These are phyloP conservation scores for Sinohyriopsis cumingii DNA, from an alignment of 2,888 invertebrate species.

Conservation along the genomic window DNA sequence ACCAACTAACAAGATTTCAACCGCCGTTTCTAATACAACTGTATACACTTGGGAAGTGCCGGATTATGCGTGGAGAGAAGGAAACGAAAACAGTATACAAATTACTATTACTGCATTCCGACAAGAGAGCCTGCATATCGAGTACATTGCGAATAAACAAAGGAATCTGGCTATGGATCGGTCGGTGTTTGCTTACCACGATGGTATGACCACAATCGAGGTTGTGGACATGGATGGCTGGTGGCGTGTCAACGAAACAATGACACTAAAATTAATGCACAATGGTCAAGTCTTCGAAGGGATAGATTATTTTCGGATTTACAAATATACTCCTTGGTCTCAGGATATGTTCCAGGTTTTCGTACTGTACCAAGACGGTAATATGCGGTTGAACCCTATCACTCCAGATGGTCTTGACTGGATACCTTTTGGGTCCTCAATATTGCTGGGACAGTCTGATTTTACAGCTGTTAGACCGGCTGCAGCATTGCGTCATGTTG, in stretches of 20 bases:
- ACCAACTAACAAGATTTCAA: slow-evolving; percentile 10
- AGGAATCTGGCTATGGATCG: no score
- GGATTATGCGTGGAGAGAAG: slow-evolving; percentile 43
- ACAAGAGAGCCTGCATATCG: no score
- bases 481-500: slow-evolving; percentile 41
- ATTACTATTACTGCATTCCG: slow-evolving; percentile 22
- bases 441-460: slow-evolving; percentile 46
- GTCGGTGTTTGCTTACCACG: slow-evolving; percentile 20
- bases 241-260: slow-evolving; percentile 48
- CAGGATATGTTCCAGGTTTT: slow-evolving; percentile 41
- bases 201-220: slow-evolving; percentile 38
- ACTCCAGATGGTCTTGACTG: slow-evolving; percentile 55
- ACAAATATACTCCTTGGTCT: slow-evolving; percentile 42
- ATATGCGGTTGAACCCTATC: slow-evolving; percentile 41
- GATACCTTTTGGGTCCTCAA: slow-evolving; percentile 57
- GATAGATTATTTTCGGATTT: slow-evolving; percentile 42
- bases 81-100: slow-evolving; percentile 28
- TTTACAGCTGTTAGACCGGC: slow-evolving; percentile 28
- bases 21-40: slow-evolving; percentile 19
- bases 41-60: slow-evolving; percentile 6
- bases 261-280: slow-evolving; percentile 36
- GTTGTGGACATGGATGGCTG: slow-evolving; percentile 48
- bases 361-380: slow-evolving; percentile 57
- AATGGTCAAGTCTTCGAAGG: slow-evolving; percentile 16
- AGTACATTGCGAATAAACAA: no score